Conservation (phyloP, 23 tunicate species). For the Diplosoma virens region DNA sequence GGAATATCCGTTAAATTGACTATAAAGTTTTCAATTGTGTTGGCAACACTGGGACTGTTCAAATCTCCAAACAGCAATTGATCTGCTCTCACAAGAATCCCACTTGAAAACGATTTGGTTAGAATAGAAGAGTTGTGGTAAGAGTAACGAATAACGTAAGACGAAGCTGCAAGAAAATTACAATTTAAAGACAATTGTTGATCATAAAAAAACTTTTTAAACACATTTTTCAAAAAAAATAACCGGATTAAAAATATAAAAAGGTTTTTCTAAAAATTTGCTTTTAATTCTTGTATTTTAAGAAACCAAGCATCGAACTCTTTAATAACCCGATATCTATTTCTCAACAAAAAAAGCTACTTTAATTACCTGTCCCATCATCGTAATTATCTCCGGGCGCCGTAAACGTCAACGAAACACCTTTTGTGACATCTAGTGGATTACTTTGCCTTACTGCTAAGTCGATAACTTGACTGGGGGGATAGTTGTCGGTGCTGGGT, state of each 20-base stretch:
- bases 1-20: constrained; percentile 41
- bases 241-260: too few species aligned
- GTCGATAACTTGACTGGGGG: constrained; percentile 73
- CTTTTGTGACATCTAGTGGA: constrained; percentile 28
- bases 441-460: constrained; percentile 35
- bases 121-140: constrained; percentile 31
- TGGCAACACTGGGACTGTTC: constrained; percentile 27
- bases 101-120: neutral
- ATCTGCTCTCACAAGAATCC: neutral
- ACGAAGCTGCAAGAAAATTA: constrained; percentile 11
- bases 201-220: too few species aligned
- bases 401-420: constrained; percentile 53
- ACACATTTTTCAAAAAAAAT: too few species aligned
- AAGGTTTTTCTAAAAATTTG: too few species aligned
- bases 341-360: too few species aligned
- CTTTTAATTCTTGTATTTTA: too few species aligned
- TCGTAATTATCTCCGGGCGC: constrained; percentile 81
- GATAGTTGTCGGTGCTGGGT: constrained; percentile 21
- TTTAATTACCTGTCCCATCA: constrained; percentile 76
- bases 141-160: constrained; percentile 46
- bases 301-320: too few species aligned
- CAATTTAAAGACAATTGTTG: neutral
- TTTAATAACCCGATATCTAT: too few species aligned
- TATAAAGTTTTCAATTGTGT: constrained; percentile 14
- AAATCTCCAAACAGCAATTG: constrained; percentile 23